These are phyloP conservation scores for Pseudorhombus dupliciocellatus DNA, from an alignment of 2,113 vertebrate species.

Conservation along the genomic window DNA sequence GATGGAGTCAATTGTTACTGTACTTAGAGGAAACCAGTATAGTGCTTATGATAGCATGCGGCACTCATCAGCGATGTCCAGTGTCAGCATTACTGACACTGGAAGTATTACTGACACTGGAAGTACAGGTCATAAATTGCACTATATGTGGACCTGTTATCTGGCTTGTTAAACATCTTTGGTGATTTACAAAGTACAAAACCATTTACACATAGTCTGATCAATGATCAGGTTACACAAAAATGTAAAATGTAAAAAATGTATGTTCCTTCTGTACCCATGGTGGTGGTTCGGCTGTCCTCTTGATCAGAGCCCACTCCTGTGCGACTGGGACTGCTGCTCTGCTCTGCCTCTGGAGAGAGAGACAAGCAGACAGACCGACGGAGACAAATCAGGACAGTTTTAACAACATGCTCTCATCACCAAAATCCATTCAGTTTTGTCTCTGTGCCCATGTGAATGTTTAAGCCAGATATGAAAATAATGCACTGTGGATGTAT, in stretches of 20 bases:
- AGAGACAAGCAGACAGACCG: not conserved
- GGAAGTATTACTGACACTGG: too few species aligned
- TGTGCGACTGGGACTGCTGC: constrained; percentile 86
- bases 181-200: not conserved
- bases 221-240: not conserved
- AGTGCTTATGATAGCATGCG: not conserved
- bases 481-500: too few species aligned
- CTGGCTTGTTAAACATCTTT: not conserved
- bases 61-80: not conserved
- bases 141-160: not conserved
- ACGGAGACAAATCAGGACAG: not conserved
- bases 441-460: not conserved
- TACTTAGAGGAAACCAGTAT: not conserved
- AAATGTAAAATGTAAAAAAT: not conserved
- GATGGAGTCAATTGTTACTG: not conserved
- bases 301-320: constrained; percentile 92
- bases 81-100: not conserved
- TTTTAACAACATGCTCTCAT: not conserved
- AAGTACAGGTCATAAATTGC: not conserved
- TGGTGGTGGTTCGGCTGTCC: constrained; percentile 90
- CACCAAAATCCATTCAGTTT: not conserved
- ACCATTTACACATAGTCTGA: too few species aligned
- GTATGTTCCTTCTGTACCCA: constrained; percentile 83
- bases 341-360: constrained; percentile 89
- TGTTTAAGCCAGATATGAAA: not conserved